Conservation (phyloP, 2,113 vertebrate genomes). For the Delphinus delphis region DNA sequence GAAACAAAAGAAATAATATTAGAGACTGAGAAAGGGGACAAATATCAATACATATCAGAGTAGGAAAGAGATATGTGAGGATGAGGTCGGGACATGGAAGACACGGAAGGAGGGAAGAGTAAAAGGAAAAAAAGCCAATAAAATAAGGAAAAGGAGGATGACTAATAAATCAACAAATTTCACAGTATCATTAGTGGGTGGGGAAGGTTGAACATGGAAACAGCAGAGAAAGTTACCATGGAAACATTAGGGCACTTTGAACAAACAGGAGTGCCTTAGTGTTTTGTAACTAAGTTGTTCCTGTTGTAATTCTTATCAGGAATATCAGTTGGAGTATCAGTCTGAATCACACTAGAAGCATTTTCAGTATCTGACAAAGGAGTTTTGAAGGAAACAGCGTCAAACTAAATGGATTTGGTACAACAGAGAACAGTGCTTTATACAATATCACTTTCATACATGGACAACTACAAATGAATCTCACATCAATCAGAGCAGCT, state of each 20-base stretch:
- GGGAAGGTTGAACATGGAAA: neutral
- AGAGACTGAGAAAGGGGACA: neutral
- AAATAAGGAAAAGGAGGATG: neutral
- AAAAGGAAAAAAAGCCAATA: neutral
- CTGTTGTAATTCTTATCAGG: neutral
- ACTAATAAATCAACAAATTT: neutral
- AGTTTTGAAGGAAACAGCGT: constrained; percentile 40
- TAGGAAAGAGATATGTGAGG: neutral
- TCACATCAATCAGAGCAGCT: neutral
- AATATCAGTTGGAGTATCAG: neutral
- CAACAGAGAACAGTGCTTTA: neutral
- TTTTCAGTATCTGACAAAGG: neutral
- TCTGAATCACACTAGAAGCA: neutral
- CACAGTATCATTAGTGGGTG: neutral
- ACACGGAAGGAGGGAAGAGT: neutral
- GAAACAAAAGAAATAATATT: neutral
- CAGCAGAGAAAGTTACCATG: neutral
- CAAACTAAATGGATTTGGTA: neutral
- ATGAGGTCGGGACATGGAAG: neutral
- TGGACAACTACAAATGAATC: neutral
- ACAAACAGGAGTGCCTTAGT: neutral
- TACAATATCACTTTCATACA: neutral
- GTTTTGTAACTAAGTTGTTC: neutral
- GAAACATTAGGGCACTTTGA: neutral
- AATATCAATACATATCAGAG: neutral